phyloP scores from a whole-genome alignment of 2,113 vertebrate genomes.

The Antigone vipio region DNA sequence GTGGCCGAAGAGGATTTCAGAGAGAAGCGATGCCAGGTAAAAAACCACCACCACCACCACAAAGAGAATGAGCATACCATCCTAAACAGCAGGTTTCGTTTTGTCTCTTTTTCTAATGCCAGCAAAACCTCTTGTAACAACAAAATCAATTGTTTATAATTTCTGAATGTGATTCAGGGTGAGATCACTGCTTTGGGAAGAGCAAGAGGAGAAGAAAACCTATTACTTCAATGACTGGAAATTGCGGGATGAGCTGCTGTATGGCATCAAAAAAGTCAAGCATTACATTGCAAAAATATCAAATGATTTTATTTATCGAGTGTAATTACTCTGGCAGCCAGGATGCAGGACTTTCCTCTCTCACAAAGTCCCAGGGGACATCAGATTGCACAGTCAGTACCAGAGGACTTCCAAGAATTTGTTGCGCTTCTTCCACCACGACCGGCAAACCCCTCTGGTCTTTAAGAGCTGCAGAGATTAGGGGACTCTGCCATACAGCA shows the following conservation, averaged over 20 bases:
- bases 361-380: not conserved
- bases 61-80: rapidly evolving
- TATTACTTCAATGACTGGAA: not conserved
- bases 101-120: not conserved
- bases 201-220: not conserved
- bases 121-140: not conserved
- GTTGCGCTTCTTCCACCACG: not conserved
- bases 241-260: not conserved
- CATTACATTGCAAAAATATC: rapidly evolving
- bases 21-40: not conserved
- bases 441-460: not conserved
- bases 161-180: not conserved
- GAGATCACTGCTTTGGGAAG: not conserved
- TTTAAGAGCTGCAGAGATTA: rapidly evolving
- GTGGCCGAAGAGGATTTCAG: not conserved
- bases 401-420: too few relatives aligned
- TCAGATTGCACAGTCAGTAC: rapidly evolving
- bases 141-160: not conserved
- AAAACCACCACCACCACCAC: not conserved
- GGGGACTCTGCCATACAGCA: too few relatives aligned
- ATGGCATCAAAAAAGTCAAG: too few relatives aligned
- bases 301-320: too few relatives aligned
- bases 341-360: not conserved
- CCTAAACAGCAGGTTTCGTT: too few relatives aligned
- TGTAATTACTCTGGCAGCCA: rapidly evolving